Conservation (phyloP, 2,797 vertebrate genomes). For the Halcyon badia region DNA sequence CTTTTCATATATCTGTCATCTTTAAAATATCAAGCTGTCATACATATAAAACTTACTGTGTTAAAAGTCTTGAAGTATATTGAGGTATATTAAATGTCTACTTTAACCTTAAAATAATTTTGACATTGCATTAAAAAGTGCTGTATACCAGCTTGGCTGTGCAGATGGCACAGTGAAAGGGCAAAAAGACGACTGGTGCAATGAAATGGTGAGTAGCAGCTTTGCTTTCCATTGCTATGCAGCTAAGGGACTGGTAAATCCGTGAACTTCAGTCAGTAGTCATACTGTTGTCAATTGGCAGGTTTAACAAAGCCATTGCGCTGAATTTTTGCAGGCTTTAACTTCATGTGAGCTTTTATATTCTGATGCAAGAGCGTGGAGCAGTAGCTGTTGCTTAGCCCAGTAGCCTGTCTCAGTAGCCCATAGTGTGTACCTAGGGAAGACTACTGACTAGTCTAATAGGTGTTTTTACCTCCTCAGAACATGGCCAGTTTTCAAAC, state of each 20-base stretch:
- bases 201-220: background rate
- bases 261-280: background rate
- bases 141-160: background rate
- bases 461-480: background rate
- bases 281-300: background rate
- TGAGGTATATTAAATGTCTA: background rate
- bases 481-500: background rate
- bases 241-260: background rate
- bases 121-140: background rate
- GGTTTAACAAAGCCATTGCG: background rate
- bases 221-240: background rate
- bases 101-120: background rate
- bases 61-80: background rate
- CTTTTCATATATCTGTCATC: background rate
- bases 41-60: background rate
- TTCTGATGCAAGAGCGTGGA: background rate
- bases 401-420: background rate
- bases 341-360: background rate
- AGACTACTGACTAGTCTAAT: fast-evolving
- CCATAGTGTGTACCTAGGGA: background rate
- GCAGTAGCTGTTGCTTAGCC: background rate
- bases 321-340: background rate
- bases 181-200: background rate
- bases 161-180: background rate
- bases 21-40: background rate